phyloP scores from a whole-genome alignment of 2,888 invertebrate genomes.

The Trachelus tabidus region DNA sequence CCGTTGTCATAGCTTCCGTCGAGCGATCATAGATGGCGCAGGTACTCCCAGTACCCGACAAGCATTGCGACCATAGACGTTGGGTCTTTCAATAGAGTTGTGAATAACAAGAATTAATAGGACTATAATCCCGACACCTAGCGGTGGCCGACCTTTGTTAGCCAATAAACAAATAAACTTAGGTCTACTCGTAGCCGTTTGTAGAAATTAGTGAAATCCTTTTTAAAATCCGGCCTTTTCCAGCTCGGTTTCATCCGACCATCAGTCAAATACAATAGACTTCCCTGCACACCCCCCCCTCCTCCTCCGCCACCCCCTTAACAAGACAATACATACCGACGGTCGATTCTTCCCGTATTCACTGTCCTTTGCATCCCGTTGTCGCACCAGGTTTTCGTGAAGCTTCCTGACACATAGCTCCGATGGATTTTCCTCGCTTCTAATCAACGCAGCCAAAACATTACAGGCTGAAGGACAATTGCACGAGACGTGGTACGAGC shows the following conservation, averaged over 20 bases:
- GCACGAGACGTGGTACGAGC: background rate
- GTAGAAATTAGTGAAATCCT: conserved; percentile 27
- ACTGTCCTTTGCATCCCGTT: background rate
- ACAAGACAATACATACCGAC: background rate
- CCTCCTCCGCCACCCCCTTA: background rate
- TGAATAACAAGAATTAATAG: conserved; percentile 39
- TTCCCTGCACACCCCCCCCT: background rate
- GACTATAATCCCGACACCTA: conserved; percentile 34
- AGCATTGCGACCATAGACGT: background rate
- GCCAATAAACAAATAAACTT: conserved; percentile 33
- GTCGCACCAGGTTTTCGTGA: background rate
- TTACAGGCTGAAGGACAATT: no score
- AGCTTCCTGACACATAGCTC: background rate
- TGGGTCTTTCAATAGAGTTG: conserved; percentile 26
- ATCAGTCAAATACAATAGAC: background rate
- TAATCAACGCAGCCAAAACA: background rate
- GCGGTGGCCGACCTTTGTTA: conserved; percentile 24
- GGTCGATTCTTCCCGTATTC: background rate
- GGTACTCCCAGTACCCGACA: background rate
- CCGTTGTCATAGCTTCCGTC: background rate
- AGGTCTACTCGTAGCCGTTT: background rate
- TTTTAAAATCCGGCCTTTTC: conserved; percentile 30
- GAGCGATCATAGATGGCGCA: background rate
- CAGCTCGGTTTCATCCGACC: conserved; percentile 29
- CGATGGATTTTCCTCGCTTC: background rate